Conservation (phyloP, 2,113 vertebrate genomes). For the Diphyllodes magnificus region DNA sequence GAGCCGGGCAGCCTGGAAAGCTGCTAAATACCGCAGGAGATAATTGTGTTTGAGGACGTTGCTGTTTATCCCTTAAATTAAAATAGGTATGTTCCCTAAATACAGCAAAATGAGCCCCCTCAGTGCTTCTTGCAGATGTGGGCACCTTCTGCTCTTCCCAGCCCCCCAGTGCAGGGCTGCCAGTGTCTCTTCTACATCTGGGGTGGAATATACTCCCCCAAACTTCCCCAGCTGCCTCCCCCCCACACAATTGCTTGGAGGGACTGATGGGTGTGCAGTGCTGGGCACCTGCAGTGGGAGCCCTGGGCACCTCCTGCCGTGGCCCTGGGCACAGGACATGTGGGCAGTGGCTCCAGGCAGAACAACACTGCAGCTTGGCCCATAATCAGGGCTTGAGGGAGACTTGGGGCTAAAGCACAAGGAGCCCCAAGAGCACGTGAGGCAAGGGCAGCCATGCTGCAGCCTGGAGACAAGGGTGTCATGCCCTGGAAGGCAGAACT, state of each 20-base stretch:
- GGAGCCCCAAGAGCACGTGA: accelerated
- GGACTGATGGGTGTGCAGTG: not conserved
- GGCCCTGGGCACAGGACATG: accelerated
- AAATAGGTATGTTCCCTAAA: not conserved
- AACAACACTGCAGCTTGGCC: accelerated
- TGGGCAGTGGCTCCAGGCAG: not conserved
- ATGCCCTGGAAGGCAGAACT: not conserved
- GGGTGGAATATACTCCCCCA: not conserved
- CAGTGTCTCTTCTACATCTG: accelerated
- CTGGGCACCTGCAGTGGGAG: not conserved
- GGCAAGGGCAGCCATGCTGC: accelerated
- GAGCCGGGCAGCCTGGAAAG: not conserved
- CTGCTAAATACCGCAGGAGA: not conserved
- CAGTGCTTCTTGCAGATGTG: accelerated
- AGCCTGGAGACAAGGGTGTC: not conserved
- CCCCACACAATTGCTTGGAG: accelerated
- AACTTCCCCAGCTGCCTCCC: not conserved
- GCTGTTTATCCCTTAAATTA: not conserved
- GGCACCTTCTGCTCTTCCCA: not conserved
- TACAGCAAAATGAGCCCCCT: not conserved
- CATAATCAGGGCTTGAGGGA: not conserved
- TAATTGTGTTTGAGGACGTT: accelerated
- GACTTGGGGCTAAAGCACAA: not conserved
- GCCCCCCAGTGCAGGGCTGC: accelerated
- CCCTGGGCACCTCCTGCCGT: accelerated